Base-by-base conservation (phyloP, 2,113 vertebrate species). In the Alosa alosa region DNA sequence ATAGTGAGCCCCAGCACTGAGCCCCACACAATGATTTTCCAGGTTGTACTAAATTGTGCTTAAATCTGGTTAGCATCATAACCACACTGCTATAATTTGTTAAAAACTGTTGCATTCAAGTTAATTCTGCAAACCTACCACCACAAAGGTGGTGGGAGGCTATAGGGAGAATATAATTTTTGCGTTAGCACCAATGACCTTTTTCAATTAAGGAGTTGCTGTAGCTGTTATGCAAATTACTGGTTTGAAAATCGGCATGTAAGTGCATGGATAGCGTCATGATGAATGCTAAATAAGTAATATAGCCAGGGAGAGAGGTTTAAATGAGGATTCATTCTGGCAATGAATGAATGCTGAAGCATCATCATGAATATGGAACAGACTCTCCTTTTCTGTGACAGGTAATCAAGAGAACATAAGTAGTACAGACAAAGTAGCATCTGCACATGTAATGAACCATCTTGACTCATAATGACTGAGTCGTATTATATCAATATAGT, bases 361-460 rank as follows among this genome's bases (percentile, higher is more conserved):
- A 52, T 52, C 55, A 6, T 18, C 13, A 78, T 78, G 72, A 78
- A 78, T 78, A 78, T 78, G 72, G 72, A 78, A 78, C 8, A 39
- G 72, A 15, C 25, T 78, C 13, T 44, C 50, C 60, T 72, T 72
- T 78, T 39, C 3, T 5, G 1, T 7, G 3, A 39, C 31, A 78
- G 72, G 72, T 4, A 39, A 31, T 60, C 5, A n/a, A 68, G 9
- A 68, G 72, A 39, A 41, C 10, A 36, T 31, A 78, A 39, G 31
- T 11, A 78, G 72, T 39, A 17, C 25, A 39, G 72, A 78, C 72
- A 78, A 78, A 78, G 72, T 78, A 78, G 39, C 72, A 78, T 78
- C 72, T 78, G 72, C 72, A 41, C 72, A 78, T 31, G 39, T 78
- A 15, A 36, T 22, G 20, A 64, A 64, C n/a, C 60, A 49, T 49